Conservation (phyloP, 1,140 invertebrate species). For the Zaprionus inermis region DNA sequence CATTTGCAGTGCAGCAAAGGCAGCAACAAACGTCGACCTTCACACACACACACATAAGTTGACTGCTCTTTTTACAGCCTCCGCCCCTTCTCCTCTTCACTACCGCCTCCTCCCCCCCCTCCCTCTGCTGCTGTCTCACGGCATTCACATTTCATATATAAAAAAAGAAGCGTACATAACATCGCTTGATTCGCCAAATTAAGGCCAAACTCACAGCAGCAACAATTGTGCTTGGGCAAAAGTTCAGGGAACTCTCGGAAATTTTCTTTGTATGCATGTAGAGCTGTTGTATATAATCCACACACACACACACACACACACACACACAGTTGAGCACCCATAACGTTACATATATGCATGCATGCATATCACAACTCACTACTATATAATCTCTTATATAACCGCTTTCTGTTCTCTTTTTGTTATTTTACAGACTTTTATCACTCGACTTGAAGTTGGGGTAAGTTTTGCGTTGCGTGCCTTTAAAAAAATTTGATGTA, state of each 20-base stretch:
- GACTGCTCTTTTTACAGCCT: constrained; percentile 2
- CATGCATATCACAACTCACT: constrained; percentile 6
- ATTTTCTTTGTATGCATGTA: neutral
- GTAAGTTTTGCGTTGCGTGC: constrained; percentile 29
- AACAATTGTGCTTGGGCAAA: constrained; percentile 31
- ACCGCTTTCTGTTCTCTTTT: constrained; percentile 4
- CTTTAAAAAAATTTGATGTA: neutral
- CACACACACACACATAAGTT: constrained; percentile 26
- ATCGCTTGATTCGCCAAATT: constrained; percentile 63
- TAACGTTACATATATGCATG: neutral
- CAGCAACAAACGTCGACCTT: constrained; percentile 41
- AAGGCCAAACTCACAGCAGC: constrained; percentile 50
- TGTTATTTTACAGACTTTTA: constrained; percentile 22
- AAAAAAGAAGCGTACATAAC: constrained; percentile 31
- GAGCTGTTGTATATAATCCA: no score
- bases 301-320: constrained; percentile 1
- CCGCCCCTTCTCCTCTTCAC: neutral
- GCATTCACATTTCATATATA: constrained; percentile 28
- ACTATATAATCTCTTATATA: neutral
- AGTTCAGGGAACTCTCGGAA: constrained; percentile 37
- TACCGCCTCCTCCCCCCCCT: neutral
- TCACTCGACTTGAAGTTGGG: constrained; percentile 14
- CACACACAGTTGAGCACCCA: neutral
- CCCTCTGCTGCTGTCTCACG: constrained; percentile 12
- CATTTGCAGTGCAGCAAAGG: constrained; percentile 46